Base-by-base conservation (phyloP, 2,888 invertebrate genomes). In the Fragum sueziense region DNA sequence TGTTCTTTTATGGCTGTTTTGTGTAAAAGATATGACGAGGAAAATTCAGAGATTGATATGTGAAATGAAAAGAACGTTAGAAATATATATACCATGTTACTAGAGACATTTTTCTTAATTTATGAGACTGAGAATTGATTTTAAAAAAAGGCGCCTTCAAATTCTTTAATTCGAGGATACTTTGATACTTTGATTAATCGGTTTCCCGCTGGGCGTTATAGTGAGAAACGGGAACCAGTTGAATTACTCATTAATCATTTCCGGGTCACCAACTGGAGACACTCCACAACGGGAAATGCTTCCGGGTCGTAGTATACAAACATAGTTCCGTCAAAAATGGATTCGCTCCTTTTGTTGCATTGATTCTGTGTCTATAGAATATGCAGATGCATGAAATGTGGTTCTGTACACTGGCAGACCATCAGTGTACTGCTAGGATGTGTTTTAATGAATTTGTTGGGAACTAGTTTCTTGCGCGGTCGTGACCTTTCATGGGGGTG, bases 201-300 rank as follows among this genome's bases (percentile, higher is more conserved):
- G 57, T 27, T 27, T 25, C 27, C 22, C n/a, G 22, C 22, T 3
- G 3, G 25, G 25, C 6, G n/a, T 25, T 22, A 27, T 25, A 47
- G 47, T 47, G 47, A 3, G 25, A 7, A 14, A 22, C 9, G 57
- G 57, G 57, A 57, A 22, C 22, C 9, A 57, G 27, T 7, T 27
- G 27, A 57, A 25, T 57, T 57, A 22, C 2, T 7, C 25, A 57
- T 27, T 14, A 11, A 57, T 22, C 57, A 57, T 25, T 57, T 57
- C 57, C 57, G 9, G 57, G 57, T 57, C 57, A 57, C 25, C 57
- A 14, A n/a, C n/a, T n/a, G n/a, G n/a, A n/a, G n/a, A n/a, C n/a
- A n/a, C n/a, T n/a, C n/a, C n/a, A n/a, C n/a, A n/a, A n/a, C n/a
- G n/a, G n/a, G n/a, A n/a, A n/a, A n/a, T n/a, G n/a, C n/a, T n/a